Conservation (phyloP, 2,888 invertebrate species). For the Cordylochernes scorpioides region DNA sequence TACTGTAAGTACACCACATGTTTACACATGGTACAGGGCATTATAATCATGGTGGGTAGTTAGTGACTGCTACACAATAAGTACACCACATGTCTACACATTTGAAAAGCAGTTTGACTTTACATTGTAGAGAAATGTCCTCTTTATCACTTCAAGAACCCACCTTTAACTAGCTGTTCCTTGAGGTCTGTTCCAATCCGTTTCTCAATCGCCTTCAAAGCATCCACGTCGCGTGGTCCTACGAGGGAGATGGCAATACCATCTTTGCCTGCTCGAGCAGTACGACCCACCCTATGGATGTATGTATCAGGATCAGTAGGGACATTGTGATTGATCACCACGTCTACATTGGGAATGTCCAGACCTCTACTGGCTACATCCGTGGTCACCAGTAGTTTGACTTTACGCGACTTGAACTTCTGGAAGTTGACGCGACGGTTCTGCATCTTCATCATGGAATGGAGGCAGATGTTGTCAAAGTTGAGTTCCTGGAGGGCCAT, state of each 20-base stretch:
- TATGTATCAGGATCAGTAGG: conserved; percentile 83
- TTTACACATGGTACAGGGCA: too few species aligned
- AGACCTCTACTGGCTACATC: conserved; percentile 73
- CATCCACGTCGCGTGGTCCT: conserved; percentile 63
- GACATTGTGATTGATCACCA: conserved; percentile 84
- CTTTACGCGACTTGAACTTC: conserved; percentile 64
- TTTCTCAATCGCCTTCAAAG: conserved; percentile 57
- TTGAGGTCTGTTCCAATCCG: conserved; percentile 52
- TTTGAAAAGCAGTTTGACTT: too few species aligned
- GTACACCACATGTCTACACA: too few species aligned
- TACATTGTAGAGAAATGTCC: too few species aligned
- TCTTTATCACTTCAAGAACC: too few species aligned
- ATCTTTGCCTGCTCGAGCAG: conserved; percentile 58
- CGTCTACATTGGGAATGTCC: conserved; percentile 80
- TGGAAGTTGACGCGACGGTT: conserved; percentile 55
- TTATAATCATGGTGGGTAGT: too few species aligned
- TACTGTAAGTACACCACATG: too few species aligned
- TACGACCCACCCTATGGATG: conserved; percentile 86
- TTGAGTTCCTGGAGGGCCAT: conserved; percentile 65
- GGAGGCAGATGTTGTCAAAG: conserved; percentile 62
- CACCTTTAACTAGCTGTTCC: conserved; percentile 5
- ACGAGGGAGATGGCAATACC: conserved; percentile 73
- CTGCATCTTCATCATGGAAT: conserved; percentile 71
- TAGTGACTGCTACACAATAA: too few species aligned
- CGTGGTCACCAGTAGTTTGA: conserved; percentile 72